These are phyloP conservation scores for Pseudomyrmex sp. DNA, from an alignment of 1,140 invertebrate genomes.

Conservation along the genomic window DNA sequence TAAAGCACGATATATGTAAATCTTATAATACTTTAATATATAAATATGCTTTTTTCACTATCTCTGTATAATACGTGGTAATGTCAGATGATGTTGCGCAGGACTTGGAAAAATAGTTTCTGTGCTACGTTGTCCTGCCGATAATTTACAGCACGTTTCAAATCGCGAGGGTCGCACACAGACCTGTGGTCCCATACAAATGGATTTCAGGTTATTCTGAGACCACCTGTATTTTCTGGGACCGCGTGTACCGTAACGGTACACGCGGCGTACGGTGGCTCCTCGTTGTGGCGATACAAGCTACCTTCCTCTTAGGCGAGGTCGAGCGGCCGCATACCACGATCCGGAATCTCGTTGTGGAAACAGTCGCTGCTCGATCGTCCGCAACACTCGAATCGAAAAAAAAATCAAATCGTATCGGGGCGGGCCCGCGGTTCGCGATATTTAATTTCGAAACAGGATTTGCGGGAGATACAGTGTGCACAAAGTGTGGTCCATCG, in stretches of 20 bases:
- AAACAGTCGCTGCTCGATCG: constrained; percentile 72
- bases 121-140: not conserved
- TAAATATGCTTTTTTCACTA: not conserved
- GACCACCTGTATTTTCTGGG: constrained; percentile 77
- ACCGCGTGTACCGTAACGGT: constrained; percentile 79
- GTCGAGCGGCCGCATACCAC: constrained; percentile 83
- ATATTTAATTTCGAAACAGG: not conserved
- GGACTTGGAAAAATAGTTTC: not conserved
- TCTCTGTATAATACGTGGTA: not conserved
- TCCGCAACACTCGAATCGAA: constrained; percentile 65
- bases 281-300: constrained; percentile 72
- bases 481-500: not conserved
- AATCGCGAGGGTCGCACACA: not conserved
- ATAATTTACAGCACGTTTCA: constrained; percentile 34
- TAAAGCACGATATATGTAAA: too few species aligned
- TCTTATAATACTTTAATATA: too few species aligned
- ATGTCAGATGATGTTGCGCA: not conserved
- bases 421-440: not conserved
- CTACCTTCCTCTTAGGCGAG: constrained; percentile 82
- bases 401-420: constrained; percentile 28
- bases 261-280: constrained; percentile 81
- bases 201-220: constrained; percentile 46
- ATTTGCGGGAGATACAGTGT: constrained; percentile 1
- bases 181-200: not conserved
- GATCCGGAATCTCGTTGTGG: constrained; percentile 71